Percentiles rank a stretch among this genome's conserved stretches.
Evolutionary conservation across 2,113 vertebrate genomes (phyloP).

Genomic region (Atrichornis clamosus): DNA sequence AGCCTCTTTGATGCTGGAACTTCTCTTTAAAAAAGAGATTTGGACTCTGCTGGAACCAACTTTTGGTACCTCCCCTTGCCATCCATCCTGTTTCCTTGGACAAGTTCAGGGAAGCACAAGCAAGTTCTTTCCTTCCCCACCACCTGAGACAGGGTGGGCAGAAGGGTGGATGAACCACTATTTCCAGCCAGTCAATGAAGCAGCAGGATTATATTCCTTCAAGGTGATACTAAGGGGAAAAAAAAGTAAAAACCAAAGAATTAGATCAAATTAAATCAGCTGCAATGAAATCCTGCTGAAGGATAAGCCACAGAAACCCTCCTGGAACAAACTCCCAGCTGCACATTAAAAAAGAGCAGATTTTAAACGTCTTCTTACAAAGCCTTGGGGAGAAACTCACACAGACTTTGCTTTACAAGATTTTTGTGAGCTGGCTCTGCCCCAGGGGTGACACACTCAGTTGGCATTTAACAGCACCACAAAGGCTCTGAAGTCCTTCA

Average conservation of each 20-base stretch:
- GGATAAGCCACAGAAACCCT: neutral
- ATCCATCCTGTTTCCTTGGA: neutral
- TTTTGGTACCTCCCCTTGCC: neutral
- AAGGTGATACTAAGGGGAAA: neutral
- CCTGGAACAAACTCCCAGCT: neutral
- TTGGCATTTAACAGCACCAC: neutral
- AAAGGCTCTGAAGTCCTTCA: neutral
- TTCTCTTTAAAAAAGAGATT: neutral
- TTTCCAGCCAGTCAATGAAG: neutral
- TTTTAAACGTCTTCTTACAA: neutral
- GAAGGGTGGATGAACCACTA: neutral
- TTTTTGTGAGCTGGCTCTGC: neutral
- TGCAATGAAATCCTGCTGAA: neutral
- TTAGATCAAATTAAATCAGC: neutral
- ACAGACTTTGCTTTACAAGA: neutral
- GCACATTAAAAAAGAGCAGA: neutral
- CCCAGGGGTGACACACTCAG: neutral
- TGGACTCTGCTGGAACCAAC: neutral
- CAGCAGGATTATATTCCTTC: neutral
- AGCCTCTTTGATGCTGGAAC: neutral
- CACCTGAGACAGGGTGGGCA: neutral
- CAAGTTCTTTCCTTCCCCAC: neutral
- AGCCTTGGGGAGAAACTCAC: neutral
- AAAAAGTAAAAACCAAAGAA: neutral
- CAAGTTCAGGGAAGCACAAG: neutral